A percentile compares a stretch with the other conserved stretches of the same genome.
phyloP scores from a whole-genome alignment of 1,140 invertebrate genomes.

The Euura saliciscinereae region DNA sequence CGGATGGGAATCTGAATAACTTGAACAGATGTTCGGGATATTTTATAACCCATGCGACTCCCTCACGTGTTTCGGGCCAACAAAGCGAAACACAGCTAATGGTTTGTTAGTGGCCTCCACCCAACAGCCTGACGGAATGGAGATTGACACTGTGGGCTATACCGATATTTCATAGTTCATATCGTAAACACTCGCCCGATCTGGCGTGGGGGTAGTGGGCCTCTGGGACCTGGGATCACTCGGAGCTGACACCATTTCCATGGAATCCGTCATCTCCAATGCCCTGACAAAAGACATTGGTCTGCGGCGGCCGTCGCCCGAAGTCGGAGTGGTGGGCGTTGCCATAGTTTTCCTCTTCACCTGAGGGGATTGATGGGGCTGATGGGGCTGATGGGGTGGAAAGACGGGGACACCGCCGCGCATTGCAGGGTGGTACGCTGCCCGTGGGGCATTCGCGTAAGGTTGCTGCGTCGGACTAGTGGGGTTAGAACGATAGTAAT shows the following conservation, averaged over 20 bases:
- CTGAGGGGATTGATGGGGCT: constrained; percentile 66
- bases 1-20: not conserved
- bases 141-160: constrained; percentile 59
- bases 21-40: not conserved
- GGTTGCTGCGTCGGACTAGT: constrained; percentile 76
- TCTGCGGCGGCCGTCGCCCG: constrained; percentile 62
- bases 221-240: constrained; percentile 47
- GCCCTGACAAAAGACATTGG: constrained; percentile 93
- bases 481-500: constrained; percentile 74
- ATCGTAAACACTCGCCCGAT: constrained; percentile 89
- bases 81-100: not conserved
- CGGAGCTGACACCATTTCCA: constrained; percentile 69
- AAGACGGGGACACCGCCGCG: constrained; percentile 72
- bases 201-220: constrained; percentile 71
- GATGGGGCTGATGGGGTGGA: constrained; percentile 61
- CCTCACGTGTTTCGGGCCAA: not conserved
- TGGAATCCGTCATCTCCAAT: constrained; percentile 86
- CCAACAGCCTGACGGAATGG: constrained; percentile 46
- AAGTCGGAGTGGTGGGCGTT: constrained; percentile 56
- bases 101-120: constrained; percentile 38
- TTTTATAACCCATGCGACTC: not conserved
- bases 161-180: constrained; percentile 97
- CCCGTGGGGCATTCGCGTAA: constrained; percentile 43
- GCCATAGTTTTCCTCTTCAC: constrained; percentile 64
- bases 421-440: constrained; percentile 66